phyloP scores from a whole-genome alignment of 2,113 vertebrate species.

The Aegotheles bennettii region DNA sequence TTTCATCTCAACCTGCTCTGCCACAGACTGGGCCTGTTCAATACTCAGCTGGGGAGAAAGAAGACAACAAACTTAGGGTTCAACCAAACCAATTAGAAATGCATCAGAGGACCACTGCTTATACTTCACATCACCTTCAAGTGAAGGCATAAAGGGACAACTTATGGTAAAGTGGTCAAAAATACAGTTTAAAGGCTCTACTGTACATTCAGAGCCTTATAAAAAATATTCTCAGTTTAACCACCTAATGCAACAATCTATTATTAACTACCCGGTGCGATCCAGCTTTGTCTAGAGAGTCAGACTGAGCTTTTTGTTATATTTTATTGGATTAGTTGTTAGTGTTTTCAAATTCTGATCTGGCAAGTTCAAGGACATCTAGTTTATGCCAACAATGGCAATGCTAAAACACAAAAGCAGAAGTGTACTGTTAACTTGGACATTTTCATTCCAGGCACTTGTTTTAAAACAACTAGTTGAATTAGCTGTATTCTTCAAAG shows the following conservation, averaged over 20 bases:
- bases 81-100: not conserved
- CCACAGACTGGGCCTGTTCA: slow-evolving; percentile 95
- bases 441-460: not conserved
- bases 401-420: not conserved
- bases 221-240: not conserved
- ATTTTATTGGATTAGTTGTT: not conserved
- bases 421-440: not conserved
- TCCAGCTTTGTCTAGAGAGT: not conserved
- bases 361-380: not conserved
- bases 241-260: not conserved
- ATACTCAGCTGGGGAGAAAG: slow-evolving; percentile 85
- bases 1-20: slow-evolving; percentile 97
- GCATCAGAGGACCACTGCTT: not conserved
- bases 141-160: not conserved
- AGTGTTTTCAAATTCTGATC: not conserved
- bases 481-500: not conserved
- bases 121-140: not conserved
- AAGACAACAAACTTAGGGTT: not conserved
- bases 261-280: not conserved
- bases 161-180: not conserved
- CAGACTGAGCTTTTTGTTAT: not conserved
- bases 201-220: not conserved
- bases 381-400: not conserved
- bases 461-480: not conserved
- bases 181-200: not conserved